Base-by-base conservation (phyloP, 92 coral and sea anemone species). In the Paragorgia papillata region DNA sequence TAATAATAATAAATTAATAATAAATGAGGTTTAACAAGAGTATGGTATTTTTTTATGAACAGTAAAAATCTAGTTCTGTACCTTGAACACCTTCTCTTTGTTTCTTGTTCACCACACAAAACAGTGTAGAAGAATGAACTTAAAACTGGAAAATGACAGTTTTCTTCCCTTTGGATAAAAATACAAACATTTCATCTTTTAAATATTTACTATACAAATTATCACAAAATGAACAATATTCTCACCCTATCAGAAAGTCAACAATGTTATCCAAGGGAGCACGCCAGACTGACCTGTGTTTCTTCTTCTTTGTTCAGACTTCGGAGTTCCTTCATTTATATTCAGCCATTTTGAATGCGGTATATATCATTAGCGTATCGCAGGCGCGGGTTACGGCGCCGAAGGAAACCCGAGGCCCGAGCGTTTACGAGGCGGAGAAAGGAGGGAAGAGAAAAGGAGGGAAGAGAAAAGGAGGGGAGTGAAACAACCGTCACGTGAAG, bases 221-320 rank as follows among this genome's bases (percentile, higher is more conserved):
- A 21, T 37, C 5, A 37, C 43, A 37, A 55, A 55, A 37, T 37
- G 6, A 37, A 37, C 43, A 4, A 37, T 37, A 37, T 37, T 9
- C 61, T 55, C 29, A 55, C 61, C 19, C 61, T 55, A 55, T 21
- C 29, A 55, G 22, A 55, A 19, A 55, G 6, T 21, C 9, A 55
- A 55, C 61, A 55, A 55, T 55, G 61, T 55, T 55, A 19, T 55
- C 61, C n/a, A n/a, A n/a, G n/a, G n/a, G n/a, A n/a, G n/a, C n/a
- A n/a, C n/a, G n/a, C n/a, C n/a, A n/a, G n/a, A n/a, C n/a, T n/a
- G n/a, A n/a, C n/a, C n/a, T n/a, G n/a, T n/a, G n/a, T n/a, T n/a
- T n/a, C n/a, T n/a, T n/a, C n/a, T n/a, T n/a, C n/a, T n/a, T n/a
- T n/a, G n/a, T n/a, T n/a, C n/a, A n/a, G n/a, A n/a, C n/a, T n/a